Evolutionary conservation across 2,113 vertebrate genomes (phyloP).

Genomic region (Chaetops frenatus): DNA sequence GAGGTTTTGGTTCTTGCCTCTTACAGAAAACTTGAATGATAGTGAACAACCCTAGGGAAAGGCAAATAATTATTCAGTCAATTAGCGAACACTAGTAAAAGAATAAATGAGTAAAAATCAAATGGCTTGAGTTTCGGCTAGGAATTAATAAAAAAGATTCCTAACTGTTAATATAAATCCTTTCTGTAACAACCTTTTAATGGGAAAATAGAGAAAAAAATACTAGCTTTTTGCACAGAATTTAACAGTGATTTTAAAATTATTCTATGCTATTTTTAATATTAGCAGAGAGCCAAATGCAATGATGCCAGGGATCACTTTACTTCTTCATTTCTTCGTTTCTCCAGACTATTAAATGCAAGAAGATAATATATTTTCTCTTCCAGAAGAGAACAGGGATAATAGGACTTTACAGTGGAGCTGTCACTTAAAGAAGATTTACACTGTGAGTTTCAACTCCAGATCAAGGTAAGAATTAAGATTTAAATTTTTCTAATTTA

Average conservation of each 20-base stretch:
- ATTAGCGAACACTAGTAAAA: not conserved
- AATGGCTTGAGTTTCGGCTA: not conserved
- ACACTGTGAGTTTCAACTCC: not conserved
- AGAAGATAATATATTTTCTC: not conserved
- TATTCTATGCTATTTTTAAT: not conserved
- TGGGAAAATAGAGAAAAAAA: not conserved
- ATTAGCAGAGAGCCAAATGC: not conserved
- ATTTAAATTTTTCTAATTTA: not conserved
- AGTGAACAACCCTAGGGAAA: not conserved
- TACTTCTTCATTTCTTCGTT: not conserved
- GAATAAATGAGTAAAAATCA: not conserved
- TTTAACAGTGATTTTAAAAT: not conserved
- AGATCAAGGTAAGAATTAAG: not conserved
- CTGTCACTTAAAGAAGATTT: not conserved
- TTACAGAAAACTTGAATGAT: not conserved
- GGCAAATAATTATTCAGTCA: not conserved
- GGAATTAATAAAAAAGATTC: not conserved
- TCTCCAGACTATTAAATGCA: not conserved
- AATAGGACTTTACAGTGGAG: not conserved
- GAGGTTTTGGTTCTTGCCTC: not conserved
- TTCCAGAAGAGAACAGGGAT: not conserved
- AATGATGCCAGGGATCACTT: not conserved
- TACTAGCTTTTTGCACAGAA: not conserved
- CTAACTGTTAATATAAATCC: fast-evolving
- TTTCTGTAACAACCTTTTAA: not conserved